Percentiles rank a stretch among this genome's conserved stretches.
Evolutionary conservation across 2,888 invertebrate genomes (phyloP).

Genomic region (Drosophila acutilabella): DNA sequence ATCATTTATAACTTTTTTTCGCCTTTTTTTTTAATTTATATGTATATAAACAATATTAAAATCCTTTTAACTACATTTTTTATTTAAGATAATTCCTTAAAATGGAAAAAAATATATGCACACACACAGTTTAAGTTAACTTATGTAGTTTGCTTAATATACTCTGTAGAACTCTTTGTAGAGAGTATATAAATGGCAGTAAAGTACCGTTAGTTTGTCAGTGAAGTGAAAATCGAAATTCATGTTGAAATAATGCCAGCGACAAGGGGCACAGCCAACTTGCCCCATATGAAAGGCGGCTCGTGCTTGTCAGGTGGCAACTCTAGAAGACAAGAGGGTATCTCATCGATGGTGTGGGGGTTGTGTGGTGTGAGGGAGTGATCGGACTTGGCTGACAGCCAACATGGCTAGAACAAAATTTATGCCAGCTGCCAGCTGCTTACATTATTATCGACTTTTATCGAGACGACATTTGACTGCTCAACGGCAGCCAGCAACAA

Average conservation of each 20-base stretch:
- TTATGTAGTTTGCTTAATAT: neutral
- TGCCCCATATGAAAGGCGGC: conserved; percentile 56
- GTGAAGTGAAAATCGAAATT: conserved; percentile 57
- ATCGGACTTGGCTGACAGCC: conserved; percentile 51
- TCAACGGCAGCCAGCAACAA: conserved; percentile 36
- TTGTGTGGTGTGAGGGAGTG: conserved; percentile 8
- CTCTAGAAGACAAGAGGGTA: neutral
- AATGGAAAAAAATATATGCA: too few relatives aligned
- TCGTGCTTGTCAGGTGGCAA: conserved; percentile 49
- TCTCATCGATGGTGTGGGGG: neutral
- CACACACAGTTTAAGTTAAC: too few relatives aligned
- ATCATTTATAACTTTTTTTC: too few relatives aligned
- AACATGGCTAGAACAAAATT: conserved; percentile 68
- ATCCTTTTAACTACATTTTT: too few relatives aligned
- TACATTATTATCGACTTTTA: conserved; percentile 73
- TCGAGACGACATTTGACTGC: conserved; percentile 76
- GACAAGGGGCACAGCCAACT: conserved; percentile 13
- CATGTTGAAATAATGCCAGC: conserved; percentile 54
- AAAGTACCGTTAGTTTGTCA: conserved; percentile 12
- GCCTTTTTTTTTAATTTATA: too few relatives aligned
- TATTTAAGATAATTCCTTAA: too few relatives aligned
- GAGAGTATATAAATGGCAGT: conserved; percentile 8
- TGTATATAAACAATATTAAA: too few relatives aligned
- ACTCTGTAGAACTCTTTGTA: neutral
- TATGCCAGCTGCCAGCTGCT: conserved; percentile 72